phyloP scores from a whole-genome alignment of 1,140 invertebrate genomes.

The Oreohelix idahoensis region DNA sequence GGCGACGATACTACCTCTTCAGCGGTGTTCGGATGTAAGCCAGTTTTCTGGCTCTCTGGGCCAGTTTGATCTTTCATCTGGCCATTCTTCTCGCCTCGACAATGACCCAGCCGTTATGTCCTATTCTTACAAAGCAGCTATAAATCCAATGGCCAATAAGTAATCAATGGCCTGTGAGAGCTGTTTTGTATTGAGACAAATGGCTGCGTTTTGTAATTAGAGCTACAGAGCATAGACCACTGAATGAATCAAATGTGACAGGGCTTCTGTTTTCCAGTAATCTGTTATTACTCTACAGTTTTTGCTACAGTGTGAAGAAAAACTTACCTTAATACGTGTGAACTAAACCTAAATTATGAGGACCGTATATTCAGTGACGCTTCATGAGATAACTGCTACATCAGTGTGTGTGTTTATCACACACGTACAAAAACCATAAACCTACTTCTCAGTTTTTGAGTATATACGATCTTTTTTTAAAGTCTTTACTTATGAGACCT shows the following conservation, averaged over 20 bases:
- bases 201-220: neutral
- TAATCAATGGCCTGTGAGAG: neutral
- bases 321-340: neutral
- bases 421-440: neutral
- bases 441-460: neutral
- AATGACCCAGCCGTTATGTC: slow-evolving; percentile 37
- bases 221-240: neutral
- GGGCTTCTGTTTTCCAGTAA: neutral
- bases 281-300: neutral
- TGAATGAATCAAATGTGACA: neutral
- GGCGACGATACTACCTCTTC: slow-evolving; percentile 29
- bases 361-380: neutral
- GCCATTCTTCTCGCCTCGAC: slow-evolving; percentile 23
- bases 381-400: neutral
- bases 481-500: neutral
- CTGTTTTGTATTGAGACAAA: neutral
- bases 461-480: neutral
- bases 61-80: neutral
- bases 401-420: neutral
- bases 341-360: neutral
- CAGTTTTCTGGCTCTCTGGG: neutral
- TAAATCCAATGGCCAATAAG: neutral
- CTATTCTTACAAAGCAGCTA: slow-evolving; percentile 22
- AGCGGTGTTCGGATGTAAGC: slow-evolving; percentile 18
- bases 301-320: neutral